Base-by-base conservation (phyloP, 2,797 vertebrate species). In the Rhabdomys pumilio region DNA sequence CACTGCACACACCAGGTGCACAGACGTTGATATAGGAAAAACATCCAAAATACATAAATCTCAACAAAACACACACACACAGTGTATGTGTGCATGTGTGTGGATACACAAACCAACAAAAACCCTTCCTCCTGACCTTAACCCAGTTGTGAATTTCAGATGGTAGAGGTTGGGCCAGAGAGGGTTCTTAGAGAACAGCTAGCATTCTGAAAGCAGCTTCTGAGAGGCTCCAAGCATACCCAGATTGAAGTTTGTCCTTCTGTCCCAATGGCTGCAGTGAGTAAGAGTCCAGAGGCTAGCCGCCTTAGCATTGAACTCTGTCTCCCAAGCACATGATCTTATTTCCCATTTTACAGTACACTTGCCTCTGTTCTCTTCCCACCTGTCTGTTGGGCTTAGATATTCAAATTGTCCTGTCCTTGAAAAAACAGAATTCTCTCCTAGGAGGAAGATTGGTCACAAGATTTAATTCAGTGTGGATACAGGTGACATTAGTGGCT, bases 331-430 rank as follows among this genome's bases (percentile, higher is more conserved):
- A 80, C 31, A n/a, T 55, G 22, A 14, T 34, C 41, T 31, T 85
- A 59, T 79, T 80, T 61, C 85, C 73, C 38, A 11, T 69, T 20
- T 38, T 20, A 20, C 34, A 92, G 29, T 67, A 80, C 90, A 73
- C 90, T 38, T 63, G 11, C 84, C 59, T 91, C 73, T 79, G 0
- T 94, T 72, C 75, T 72, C 81, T 94, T 61, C 53, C 50, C 81
- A 20, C 20, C 38, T 34, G 38, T 96, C 19, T 90, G 47, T n/a
- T 94, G 81, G 44, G n/a, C 53, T 97, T 55, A 20, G 50, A 57
- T 90, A 29, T 6, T 94, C 80, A 91, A 85, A 89, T 90, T 90
- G 80, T 89, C 63, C 90, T 47, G 61, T 44, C 57, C 67, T 89
- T 82, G 26, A 89, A 41, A 93, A 69, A 96, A 82, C 13, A 41